Evolutionary conservation across 2,113 vertebrate species (phyloP).

Genomic region (Pedetes capensis): DNA sequence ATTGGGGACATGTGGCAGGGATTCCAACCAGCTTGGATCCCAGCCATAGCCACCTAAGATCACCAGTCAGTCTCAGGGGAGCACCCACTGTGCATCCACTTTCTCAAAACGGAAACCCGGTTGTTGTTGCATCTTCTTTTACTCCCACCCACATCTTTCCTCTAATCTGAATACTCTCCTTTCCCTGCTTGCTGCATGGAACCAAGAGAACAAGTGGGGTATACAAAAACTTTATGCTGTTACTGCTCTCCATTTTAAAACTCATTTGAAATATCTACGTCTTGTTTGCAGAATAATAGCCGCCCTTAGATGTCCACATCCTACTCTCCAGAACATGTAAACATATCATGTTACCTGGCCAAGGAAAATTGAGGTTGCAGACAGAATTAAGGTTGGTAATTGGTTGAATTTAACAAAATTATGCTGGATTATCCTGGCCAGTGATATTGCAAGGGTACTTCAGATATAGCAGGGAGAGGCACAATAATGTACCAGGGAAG

Average conservation of each 20-base stretch:
- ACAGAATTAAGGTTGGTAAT: neutral
- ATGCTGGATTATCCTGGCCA: neutral
- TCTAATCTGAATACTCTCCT: neutral
- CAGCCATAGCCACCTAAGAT: neutral
- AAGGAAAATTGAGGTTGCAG: neutral
- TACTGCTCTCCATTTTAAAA: neutral
- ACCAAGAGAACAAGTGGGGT: neutral
- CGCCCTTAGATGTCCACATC: neutral
- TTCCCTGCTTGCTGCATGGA: neutral
- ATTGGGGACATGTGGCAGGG: neutral
- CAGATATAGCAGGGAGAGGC: neutral
- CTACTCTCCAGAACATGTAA: neutral
- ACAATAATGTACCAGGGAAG: neutral
- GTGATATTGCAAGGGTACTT: constrained; percentile 12
- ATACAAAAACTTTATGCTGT: neutral
- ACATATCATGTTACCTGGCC: neutral
- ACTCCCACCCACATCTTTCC: too few relatives aligned
- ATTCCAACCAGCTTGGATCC: neutral
- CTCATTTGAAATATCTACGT: neutral
- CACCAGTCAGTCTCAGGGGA: neutral
- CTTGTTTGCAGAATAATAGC: neutral
- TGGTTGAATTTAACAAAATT: neutral
- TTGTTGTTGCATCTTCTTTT: neutral
- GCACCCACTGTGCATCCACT: neutral
- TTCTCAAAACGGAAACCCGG: neutral